Evolutionary conservation across 2,797 vertebrate species (phyloP).

Genomic region (Enteromius mattozi): DNA sequence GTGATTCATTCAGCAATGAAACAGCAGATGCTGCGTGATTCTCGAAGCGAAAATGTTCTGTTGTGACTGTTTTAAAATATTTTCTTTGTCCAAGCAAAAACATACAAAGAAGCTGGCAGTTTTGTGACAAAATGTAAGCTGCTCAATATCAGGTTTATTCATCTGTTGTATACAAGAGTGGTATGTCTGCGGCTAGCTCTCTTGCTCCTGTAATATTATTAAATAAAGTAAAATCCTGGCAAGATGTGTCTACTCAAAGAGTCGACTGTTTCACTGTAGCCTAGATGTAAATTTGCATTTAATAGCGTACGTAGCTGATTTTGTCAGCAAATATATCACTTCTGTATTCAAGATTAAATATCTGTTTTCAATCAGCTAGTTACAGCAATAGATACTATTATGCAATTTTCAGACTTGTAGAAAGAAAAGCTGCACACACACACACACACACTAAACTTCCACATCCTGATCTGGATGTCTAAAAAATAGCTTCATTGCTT

Average conservation of each 20-base stretch:
- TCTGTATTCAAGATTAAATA: neutral
- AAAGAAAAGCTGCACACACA: neutral
- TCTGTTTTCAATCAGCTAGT: conserved; percentile 13
- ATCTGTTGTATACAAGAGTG: neutral
- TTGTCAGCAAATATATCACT: neutral
- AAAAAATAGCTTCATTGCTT: conserved; percentile 22
- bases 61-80: neutral
- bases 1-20: neutral
- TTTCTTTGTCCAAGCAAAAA: neutral
- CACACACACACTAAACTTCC: neutral
- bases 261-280: neutral
- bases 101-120: neutral
- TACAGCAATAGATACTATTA: neutral
- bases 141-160: neutral
- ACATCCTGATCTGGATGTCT: conserved; percentile 14
- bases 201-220: neutral
- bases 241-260: neutral
- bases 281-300: neutral
- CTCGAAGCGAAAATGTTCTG: neutral
- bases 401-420: conserved; percentile 10
- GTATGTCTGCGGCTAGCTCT: neutral
- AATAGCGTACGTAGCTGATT: neutral
- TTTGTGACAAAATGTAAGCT: neutral
- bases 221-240: neutral
- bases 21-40: no score